phyloP scores from a whole-genome alignment of 2,113 vertebrate species.

The Pluvianellus socialis region DNA sequence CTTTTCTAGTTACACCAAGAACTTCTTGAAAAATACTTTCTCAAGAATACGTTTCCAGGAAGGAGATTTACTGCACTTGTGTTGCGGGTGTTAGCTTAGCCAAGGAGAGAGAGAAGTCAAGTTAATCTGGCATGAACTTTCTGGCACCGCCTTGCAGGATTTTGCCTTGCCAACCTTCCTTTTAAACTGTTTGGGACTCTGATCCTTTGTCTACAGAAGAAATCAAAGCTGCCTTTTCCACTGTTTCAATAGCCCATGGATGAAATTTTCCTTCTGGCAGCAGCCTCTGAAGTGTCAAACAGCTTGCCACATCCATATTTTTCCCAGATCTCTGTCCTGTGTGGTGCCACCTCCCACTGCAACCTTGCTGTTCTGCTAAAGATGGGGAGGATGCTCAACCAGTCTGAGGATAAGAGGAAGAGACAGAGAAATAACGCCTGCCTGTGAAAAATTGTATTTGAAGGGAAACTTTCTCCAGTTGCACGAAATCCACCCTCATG shows the following conservation, averaged over 20 bases:
- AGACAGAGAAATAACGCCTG: not conserved
- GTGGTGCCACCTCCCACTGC: not conserved
- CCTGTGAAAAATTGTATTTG: not conserved
- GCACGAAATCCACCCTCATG: not conserved
- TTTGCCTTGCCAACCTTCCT: not conserved
- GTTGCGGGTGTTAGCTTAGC: not conserved
- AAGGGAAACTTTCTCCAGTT: not conserved
- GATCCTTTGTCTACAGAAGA: not conserved
- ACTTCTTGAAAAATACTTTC: not conserved
- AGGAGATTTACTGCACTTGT: constrained; percentile 1
- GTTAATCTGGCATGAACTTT: not conserved
- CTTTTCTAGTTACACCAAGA: not conserved
- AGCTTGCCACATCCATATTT: not conserved
- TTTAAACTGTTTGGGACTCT: not conserved
- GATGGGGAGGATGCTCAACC: not conserved
- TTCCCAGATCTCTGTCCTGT: not conserved
- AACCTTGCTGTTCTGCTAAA: not conserved
- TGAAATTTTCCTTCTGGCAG: not conserved
- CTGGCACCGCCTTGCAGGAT: not conserved
- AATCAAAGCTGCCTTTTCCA: not conserved
- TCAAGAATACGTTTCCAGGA: not conserved
- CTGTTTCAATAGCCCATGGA: not conserved
- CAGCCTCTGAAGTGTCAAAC: not conserved
- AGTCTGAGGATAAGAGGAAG: not conserved
- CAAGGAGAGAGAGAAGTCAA: not conserved